Evolutionary conservation across 2,113 vertebrate genomes (phyloP), one percentile per base, ranked within the genome.

Genomic region (Numida meleagris): DNA sequence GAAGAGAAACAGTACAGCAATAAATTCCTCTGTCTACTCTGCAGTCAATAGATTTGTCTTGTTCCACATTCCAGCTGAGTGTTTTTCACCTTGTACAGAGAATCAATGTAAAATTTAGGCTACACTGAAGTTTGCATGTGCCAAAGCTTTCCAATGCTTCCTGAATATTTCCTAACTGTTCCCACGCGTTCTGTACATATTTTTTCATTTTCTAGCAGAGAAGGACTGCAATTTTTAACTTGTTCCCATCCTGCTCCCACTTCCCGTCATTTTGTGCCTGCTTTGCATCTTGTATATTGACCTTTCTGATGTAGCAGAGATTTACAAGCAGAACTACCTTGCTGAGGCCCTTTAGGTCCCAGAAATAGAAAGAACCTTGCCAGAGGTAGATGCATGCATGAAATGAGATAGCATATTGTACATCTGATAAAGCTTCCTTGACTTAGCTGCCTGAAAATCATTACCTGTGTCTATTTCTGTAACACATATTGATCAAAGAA

Each of bases 381-480:
- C 59, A 96, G 76, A 93, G 85, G 81, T 75, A 95, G 90, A 88
- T 84, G 68, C 82, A 38, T 48, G 67, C 92, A 87, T 80, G 80
- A 94, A 97, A 95, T 90, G 86, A 95, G 91, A 96, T 95, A 95
- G 95, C 59, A 81, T 93, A 95, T 94, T 88, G 59, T 91, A 90
- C 82, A 93, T 89, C 93, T 95, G 94, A 95, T 96, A 94, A 94
- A 78, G 59, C 51, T 90, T 92, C 65, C 23, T 95, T 94, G 65
- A 40, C 65, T 89, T 85, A 83, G 57, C 33, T 76, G 6, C 82
- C 87, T 91, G 68, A 80, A 96, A 97, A 96, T 83, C 74, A 88
- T 87, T 86, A 89, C 93, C 59, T 76, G 38, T 38, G 11, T 93
- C 88, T 94, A 96, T 92, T 96, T 96, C 89, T 95, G 94, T 91